Evolutionary conservation across 2,113 vertebrate genomes (phyloP), one percentile per base, ranked within the genome.

Genomic region (Camelus dromedarius): DNA sequence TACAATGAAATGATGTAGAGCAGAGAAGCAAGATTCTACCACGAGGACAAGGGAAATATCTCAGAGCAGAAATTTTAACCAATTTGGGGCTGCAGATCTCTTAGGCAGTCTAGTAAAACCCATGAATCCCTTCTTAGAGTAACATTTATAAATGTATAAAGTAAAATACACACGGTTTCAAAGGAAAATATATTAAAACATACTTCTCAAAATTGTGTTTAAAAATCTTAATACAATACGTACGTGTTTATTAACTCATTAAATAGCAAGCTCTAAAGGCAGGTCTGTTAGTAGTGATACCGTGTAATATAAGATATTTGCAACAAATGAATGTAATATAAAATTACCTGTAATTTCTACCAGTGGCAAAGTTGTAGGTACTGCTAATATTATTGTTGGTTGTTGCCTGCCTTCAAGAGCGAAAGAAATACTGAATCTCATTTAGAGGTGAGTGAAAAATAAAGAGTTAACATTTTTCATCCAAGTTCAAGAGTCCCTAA

Each of bases 361-460:
- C 50, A 8, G 66, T 91, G 6, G 32, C 32, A 77, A 91, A 72
- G n/a, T 54, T 15, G 35, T 35, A 32, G 12, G 30, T 64, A 54
- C 66, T 28, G 62, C 64, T 64, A 60, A 52, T 28, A n/a, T 32
- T 28, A 62, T 9, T 46, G 48, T 48, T 87, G 73, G 60, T 73
- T 72, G 35, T 73, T 73, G 42, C 38, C 30, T 72, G 10, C 2
- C 18, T 72, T 92, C 28, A 80, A 87, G 87, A 91, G 11, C 46
- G 46, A 95, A 72, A 80, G n/a, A 62, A 91, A 83, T 56, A 66
- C 48, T 85, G 66, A 85, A 67, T 56, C 70, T 76, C 56, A 93
- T 66, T 85, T 67, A 93, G 20, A 20, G n/a, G 15, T 67, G 50
- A 86, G 12, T 69, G n/a, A 86, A 77, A 85, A 66, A 73, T 83